Evolutionary conservation across 2,113 vertebrate species (phyloP), one percentile per base, ranked within the genome.

Genomic region (Paradoxurus hermaphroditus): DNA sequence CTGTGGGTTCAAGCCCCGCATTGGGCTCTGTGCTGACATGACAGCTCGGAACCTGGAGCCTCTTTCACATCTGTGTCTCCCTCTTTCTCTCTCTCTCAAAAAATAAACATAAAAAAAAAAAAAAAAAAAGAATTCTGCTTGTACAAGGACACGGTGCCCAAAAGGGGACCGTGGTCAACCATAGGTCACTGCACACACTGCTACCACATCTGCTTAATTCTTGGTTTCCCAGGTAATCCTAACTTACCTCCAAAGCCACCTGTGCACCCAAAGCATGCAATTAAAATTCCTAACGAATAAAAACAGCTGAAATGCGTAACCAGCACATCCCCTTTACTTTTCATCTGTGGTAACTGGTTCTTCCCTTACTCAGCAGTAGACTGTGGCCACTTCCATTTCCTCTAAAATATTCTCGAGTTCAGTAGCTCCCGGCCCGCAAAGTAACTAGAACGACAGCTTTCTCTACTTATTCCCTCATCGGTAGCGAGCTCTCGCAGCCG

Each of bases 381-480:
- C 2, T 39, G 83, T 82, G 67, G 4, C 67, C 19, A 86, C 31
- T 90, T 97, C 87, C 81, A 88, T 88, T 84, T 92, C 87, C 59
- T 94, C 72, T 92, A 81, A 98, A 91, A 68, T 86, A 98, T 10
- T 93, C 77, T 75, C 59, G 88, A 91, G 90, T 78, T 56, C 72
- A 92, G 25, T 4, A 34, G 25, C 7, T 27, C 11, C 15, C 14
- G 1, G 7, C n/a, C 49, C 1, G 0, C 8, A 77, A 63, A 81
- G 14, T 8, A 94, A 59, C 29, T 3, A 70, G 72, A 82, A 41
- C 41, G 31, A 83, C 63, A 78, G 73, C 95, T 68, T 96, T 63
- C 31, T 97, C 56, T 97, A 97, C 97, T 97, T 56, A 93, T 88
- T 91, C 96, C 97, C 90, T 97, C 90, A n/a, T 93, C 3, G 12